Conservation (phyloP, 2,113 vertebrate species). For the Amazona vittata region DNA sequence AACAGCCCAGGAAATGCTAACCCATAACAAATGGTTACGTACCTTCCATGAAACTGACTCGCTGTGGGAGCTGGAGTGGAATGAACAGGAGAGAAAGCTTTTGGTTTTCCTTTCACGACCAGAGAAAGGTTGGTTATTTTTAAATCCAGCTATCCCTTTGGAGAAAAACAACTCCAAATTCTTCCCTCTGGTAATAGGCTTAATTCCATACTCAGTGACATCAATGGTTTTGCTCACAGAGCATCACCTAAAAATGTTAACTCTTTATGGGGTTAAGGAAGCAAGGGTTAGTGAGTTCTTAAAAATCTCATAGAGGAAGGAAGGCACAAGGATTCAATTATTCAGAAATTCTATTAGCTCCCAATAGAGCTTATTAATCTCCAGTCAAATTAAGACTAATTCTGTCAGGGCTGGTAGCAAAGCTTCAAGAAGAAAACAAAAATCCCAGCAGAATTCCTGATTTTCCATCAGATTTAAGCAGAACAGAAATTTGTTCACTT, state of each 20-base stretch:
- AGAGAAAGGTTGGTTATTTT: neutral
- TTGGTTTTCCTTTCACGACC: neutral
- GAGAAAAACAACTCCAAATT: neutral
- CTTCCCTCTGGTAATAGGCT: constrained; percentile 2
- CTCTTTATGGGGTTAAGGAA: neutral
- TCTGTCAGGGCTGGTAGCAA: neutral
- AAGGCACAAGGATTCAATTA: neutral
- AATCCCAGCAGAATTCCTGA: neutral
- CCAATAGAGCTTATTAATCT: neutral
- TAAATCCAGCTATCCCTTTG: neutral
- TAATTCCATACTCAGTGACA: constrained; percentile 10
- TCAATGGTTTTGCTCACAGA: constrained; percentile 30
- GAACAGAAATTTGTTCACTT: neutral
- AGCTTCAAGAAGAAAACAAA: neutral
- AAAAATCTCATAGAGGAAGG: neutral
- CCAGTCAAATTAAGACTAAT: neutral
- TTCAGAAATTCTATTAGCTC: neutral
- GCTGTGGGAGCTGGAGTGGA: neutral
- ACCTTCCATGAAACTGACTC: neutral
- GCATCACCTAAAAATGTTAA: constrained; percentile 2
- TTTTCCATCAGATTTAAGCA: neutral
- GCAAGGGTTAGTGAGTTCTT: neutral
- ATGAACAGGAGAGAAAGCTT: neutral
- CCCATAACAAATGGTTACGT: neutral
- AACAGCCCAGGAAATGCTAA: neutral